Evolutionary conservation across 2,113 vertebrate genomes (phyloP).

Genomic region (Bungarus multicinctus): DNA sequence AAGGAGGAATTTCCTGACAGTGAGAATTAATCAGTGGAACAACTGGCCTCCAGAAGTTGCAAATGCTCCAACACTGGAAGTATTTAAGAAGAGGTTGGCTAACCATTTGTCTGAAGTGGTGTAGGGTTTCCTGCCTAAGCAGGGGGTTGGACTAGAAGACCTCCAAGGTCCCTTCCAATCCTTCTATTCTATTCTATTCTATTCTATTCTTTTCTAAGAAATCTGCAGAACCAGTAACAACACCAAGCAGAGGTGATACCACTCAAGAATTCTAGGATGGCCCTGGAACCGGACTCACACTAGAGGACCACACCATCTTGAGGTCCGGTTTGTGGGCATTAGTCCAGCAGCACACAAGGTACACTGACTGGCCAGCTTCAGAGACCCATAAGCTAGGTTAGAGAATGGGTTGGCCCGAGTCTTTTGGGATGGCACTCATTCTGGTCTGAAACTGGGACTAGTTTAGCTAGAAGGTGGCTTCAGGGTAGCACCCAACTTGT

Average conservation of each 20-base stretch:
- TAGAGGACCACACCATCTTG: neutral
- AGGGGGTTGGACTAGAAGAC: no score
- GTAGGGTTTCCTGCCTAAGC: no score
- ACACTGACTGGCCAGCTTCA: neutral
- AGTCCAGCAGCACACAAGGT: neutral
- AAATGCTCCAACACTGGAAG: no score
- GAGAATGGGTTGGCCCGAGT: neutral
- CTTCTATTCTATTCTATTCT: no score
- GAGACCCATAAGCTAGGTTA: neutral
- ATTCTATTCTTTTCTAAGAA: neutral
- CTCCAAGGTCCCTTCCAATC: no score
- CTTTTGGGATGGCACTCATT: neutral
- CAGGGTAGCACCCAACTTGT: neutral
- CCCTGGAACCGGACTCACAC: neutral
- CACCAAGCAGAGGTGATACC: neutral
- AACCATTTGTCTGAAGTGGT: no score
- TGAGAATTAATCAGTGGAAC: no score
- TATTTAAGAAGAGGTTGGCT: no score
- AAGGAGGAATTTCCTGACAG: no score
- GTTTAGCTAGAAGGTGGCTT: neutral
- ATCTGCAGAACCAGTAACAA: neutral
- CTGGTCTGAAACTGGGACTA: neutral
- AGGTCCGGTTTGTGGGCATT: neutral
- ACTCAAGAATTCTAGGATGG: neutral
- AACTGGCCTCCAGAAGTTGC: no score